phyloP scores from a whole-genome alignment of 2,888 invertebrate species.

The Dicranocentrus wangi region DNA sequence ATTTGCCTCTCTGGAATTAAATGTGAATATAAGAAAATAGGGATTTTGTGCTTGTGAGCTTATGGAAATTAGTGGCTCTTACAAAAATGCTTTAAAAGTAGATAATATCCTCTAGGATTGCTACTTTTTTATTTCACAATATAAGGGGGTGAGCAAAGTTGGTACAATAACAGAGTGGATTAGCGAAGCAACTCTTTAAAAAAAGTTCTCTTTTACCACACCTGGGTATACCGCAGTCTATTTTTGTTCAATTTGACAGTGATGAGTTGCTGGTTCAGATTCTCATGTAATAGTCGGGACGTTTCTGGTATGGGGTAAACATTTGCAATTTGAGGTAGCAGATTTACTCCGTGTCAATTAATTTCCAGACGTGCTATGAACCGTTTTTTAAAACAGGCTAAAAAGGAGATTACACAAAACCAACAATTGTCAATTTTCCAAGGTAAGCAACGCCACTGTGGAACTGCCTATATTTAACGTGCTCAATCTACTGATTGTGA shows the following conservation, averaged over 20 bases:
- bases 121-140: too few relatives aligned
- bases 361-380: conserved; percentile 2
- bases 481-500: too few relatives aligned
- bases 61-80: conserved; percentile 44
- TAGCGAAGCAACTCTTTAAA: conserved; percentile 33
- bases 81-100: too few relatives aligned
- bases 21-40: conserved; percentile 22
- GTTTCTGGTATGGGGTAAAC: neutral
- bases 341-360: conserved; percentile 35
- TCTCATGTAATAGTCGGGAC: conserved; percentile 9
- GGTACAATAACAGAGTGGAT: conserved; percentile 27
- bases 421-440: neutral
- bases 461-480: too few relatives aligned
- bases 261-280: conserved; percentile 57
- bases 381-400: neutral
- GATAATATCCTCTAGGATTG: too few relatives aligned
- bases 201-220: conserved; percentile 48
- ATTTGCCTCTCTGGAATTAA: conserved; percentile 13
- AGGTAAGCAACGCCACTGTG: too few relatives aligned
- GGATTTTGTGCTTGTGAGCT: conserved; percentile 13
- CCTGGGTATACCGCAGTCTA: conserved; percentile 44
- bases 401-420: neutral
- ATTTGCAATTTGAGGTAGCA: conserved; percentile 25
- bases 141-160: too few relatives aligned
- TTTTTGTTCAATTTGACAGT: conserved; percentile 50